A percentile compares a stretch with the other conserved stretches of the same genome.
These are phyloP conservation scores for Dryobotodes eremita DNA, from an alignment of 2,888 invertebrate species.

Conservation along the genomic window DNA sequence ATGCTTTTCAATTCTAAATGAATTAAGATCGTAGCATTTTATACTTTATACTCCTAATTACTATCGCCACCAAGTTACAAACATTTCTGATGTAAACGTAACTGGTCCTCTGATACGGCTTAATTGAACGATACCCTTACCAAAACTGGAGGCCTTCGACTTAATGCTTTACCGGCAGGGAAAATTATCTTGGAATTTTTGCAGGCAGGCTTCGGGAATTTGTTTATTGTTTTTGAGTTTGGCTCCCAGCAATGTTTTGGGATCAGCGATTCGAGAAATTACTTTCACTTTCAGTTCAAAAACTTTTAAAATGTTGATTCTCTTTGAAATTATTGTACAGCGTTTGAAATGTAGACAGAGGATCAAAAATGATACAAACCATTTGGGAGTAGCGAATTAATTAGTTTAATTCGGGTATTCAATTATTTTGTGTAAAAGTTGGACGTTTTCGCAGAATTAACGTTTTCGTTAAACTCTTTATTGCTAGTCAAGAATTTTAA, in stretches of 20 bases:
- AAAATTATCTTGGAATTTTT: constrained; percentile 80
- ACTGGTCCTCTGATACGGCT: constrained; percentile 8
- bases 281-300: constrained; percentile 73
- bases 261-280: constrained; percentile 79
- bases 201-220: constrained; percentile 70
- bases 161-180: constrained; percentile 74
- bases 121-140: constrained; percentile 59
- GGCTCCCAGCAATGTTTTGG: constrained; percentile 76
- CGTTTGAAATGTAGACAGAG: constrained; percentile 57
- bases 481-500: constrained; percentile 11
- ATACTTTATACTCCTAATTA: background rate
- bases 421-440: constrained; percentile 56
- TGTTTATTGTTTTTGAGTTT: constrained; percentile 84
- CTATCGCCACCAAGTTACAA: background rate
- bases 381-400: constrained; percentile 58
- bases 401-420: constrained; percentile 59
- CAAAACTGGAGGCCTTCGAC: constrained; percentile 66
- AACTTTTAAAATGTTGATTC: constrained; percentile 73
- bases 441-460: constrained; percentile 17
- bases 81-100: background rate
- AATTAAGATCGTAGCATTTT: background rate
- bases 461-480: constrained; percentile 31
- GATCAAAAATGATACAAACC: constrained; percentile 64
- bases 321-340: constrained; percentile 64
- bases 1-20: background rate